Conservation (phyloP, 2,797 vertebrate genomes). For the Leptatherina wallacei region DNA sequence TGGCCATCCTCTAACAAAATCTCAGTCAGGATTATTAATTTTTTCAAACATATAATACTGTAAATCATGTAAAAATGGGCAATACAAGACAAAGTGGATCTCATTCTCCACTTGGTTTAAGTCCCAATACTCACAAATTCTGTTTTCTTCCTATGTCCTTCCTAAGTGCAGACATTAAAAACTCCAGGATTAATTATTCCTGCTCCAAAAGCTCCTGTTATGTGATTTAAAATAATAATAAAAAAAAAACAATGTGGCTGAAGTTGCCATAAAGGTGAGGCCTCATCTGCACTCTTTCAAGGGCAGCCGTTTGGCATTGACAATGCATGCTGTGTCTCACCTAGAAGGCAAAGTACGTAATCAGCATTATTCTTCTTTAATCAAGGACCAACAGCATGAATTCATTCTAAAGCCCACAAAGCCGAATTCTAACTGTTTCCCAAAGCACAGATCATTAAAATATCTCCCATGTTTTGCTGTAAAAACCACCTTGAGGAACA, state of each 20-base stretch:
- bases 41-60: no score
- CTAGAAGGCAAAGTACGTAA: slow-evolving; percentile 26
- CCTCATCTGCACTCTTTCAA: slow-evolving; percentile 40
- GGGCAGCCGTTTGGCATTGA: slow-evolving; percentile 33
- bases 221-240: background rate
- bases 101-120: no score
- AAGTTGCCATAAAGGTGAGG: slow-evolving; percentile 35
- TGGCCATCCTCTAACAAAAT: no score
- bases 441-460: slow-evolving; percentile 50
- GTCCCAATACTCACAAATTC: no score
- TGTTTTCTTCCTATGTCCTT: no score
- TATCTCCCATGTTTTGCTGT: slow-evolving; percentile 21
- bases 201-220: background rate
- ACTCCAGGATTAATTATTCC: background rate
- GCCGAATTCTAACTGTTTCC: slow-evolving; percentile 3
- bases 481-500: slow-evolving; percentile 17
- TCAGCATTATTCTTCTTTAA: slow-evolving; percentile 31
- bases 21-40: no score
- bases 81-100: no score
- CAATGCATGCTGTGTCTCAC: slow-evolving; percentile 34
- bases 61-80: no score
- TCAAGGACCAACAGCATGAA: slow-evolving; percentile 46
- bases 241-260: slow-evolving; percentile 7
- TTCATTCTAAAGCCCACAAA: slow-evolving; percentile 18
- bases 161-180: slow-evolving; percentile 4